These are phyloP conservation scores for Zootoca vivipara DNA, from an alignment of 2,113 vertebrate genomes.

Conservation along the genomic window DNA sequence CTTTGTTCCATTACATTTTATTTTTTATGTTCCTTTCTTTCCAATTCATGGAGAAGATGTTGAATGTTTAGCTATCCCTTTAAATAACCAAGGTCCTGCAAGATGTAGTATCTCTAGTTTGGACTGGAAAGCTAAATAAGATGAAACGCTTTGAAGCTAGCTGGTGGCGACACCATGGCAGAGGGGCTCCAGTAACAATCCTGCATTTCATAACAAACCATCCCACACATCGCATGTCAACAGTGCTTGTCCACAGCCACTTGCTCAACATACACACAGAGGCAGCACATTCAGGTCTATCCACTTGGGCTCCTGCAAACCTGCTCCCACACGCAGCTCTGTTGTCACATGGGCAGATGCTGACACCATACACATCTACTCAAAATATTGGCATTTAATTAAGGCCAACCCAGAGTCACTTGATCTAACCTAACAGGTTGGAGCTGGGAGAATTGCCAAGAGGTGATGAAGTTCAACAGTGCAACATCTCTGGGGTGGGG, in stretches of 20 bases:
- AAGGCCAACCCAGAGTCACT: not conserved
- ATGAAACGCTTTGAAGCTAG: not conserved
- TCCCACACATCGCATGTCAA: not conserved
- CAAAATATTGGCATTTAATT: conserved; percentile 18
- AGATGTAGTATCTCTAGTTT: not conserved
- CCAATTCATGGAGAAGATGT: not conserved
- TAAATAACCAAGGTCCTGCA: not conserved
- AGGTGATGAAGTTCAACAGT: conserved; percentile 26
- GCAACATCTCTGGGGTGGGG: conserved; percentile 23
- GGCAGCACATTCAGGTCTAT: not conserved
- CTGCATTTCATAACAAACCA: not conserved
- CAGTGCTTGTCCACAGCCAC: not conserved
- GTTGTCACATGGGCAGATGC: conserved; percentile 1
- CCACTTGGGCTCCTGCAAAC: conserved; percentile 14
- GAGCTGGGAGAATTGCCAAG: conserved; percentile 9
- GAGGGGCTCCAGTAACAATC: not conserved
- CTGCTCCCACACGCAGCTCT: conserved; percentile 1
- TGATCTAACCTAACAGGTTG: conserved; percentile 25
- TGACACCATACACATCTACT: conserved; percentile 4
- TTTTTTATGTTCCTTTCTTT: not conserved
- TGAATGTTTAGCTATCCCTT: not conserved
- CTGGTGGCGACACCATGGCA: not conserved
- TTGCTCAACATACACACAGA: not conserved
- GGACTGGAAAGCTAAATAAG: not conserved
- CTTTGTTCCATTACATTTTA: not conserved